phyloP scores from a whole-genome alignment of 2,113 vertebrate genomes.

The Oncorhynchus gorbuscha region DNA sequence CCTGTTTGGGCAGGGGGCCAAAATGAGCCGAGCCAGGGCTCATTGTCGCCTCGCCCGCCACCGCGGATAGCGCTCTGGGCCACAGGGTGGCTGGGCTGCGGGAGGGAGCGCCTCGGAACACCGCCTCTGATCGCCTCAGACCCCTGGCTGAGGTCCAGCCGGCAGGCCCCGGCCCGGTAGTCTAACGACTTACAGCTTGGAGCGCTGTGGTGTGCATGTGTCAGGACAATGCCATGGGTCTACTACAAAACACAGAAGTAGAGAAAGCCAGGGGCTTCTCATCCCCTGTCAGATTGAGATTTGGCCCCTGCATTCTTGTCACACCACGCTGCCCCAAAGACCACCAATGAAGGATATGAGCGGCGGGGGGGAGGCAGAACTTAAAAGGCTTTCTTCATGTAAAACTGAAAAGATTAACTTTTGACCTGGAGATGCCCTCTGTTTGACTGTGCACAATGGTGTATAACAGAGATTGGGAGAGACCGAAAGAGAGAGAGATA shows the following conservation, averaged over 20 bases:
- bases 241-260: conserved; percentile 60
- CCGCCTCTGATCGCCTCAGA: conserved; percentile 77
- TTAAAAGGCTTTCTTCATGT: conserved; percentile 74
- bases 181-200: conserved; percentile 92
- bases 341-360: conserved; percentile 75
- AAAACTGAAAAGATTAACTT: conserved; percentile 90
- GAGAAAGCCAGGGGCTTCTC: conserved; percentile 66
- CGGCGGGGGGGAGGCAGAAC: conserved; percentile 68
- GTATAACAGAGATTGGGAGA: neutral
- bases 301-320: conserved; percentile 82
- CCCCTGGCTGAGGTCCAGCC: conserved; percentile 84
- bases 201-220: conserved; percentile 75
- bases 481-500: conserved; percentile 29
- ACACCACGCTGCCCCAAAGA: conserved; percentile 77
- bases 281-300: conserved; percentile 67
- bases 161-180: conserved; percentile 25
- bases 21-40: conserved; percentile 59
- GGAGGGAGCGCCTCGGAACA: conserved; percentile 54
- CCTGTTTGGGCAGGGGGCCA: conserved; percentile 63
- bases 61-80: conserved; percentile 13
- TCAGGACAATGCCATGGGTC: conserved; percentile 72
- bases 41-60: conserved; percentile 71
- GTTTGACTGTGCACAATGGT: conserved; percentile 57
- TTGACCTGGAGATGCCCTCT: conserved; percentile 85
- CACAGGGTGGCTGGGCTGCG: conserved; percentile 29